Evolutionary conservation across 2,888 invertebrate species (phyloP).

Genomic region (Melinopterus prodromus): DNA sequence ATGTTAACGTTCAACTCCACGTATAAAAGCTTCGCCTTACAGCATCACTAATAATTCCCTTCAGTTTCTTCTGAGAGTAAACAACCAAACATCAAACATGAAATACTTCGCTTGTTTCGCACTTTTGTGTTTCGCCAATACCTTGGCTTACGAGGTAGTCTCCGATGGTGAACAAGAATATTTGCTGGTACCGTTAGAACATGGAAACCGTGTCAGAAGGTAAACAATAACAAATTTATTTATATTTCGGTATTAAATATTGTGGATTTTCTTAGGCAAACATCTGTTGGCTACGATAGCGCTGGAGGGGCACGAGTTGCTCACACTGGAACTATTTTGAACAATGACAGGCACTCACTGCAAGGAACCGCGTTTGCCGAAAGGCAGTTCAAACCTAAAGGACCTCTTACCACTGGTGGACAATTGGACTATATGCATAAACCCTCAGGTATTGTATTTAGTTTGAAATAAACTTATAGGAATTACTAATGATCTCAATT

Average conservation of each 20-base stretch:
- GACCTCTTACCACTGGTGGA: slow-evolving; percentile 39
- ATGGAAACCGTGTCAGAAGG: slow-evolving; percentile 21
- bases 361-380: slow-evolving; percentile 39
- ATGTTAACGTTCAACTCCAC: not conserved
- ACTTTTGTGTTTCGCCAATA: slow-evolving; percentile 7
- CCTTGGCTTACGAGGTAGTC: slow-evolving; percentile 8
- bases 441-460: slow-evolving; percentile 37
- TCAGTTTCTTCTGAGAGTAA: not conserved
- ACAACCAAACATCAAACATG: slow-evolving; percentile 18
- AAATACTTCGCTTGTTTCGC: slow-evolving; percentile 11
- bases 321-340: slow-evolving; percentile 37
- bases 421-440: slow-evolving; percentile 42
- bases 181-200: slow-evolving; percentile 26
- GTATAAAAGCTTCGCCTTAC: not conserved
- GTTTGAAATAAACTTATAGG: not conserved
- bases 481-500: not conserved
- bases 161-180: slow-evolving; percentile 26
- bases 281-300: slow-evolving; percentile 7
- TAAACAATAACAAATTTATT: not conserved
- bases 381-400: slow-evolving; percentile 35
- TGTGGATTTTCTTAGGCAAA: slow-evolving; percentile 29
- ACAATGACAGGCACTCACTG: slow-evolving; percentile 39
- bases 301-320: slow-evolving; percentile 23
- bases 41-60: not conserved
- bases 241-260: not conserved